phyloP scores from a whole-genome alignment of 2,113 vertebrate genomes.

The Cranoglanis bouderius region DNA sequence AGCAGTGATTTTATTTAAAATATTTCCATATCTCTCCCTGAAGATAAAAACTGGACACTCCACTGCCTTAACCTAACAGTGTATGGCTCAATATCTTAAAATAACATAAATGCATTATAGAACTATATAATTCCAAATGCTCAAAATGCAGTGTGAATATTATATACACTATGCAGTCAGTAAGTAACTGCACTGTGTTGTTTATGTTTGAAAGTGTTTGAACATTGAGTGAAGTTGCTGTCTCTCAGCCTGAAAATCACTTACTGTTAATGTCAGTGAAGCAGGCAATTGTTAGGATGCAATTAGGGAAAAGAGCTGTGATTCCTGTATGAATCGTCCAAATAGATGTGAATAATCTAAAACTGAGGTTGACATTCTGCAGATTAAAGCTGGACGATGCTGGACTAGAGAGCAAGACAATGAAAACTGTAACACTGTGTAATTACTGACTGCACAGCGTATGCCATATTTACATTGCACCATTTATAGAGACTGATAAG shows the following conservation, averaged over 20 bases:
- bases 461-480: neutral
- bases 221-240: neutral
- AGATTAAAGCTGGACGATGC: neutral
- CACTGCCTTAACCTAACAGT: neutral
- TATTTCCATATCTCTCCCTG: neutral
- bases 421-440: neutral
- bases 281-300: neutral
- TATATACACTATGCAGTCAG: neutral
- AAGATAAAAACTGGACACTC: neutral
- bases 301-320: neutral
- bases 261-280: neutral
- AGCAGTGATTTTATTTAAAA: neutral
- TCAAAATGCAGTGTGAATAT: neutral
- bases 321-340: neutral
- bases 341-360: neutral
- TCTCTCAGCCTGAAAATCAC: neutral
- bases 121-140: neutral
- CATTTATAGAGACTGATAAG: conserved; percentile 28
- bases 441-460: neutral
- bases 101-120: neutral
- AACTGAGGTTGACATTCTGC: neutral
- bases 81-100: neutral
- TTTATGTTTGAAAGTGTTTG: neutral
- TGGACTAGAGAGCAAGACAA: neutral
- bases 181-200: neutral